A percentile compares a stretch with the other conserved stretches of the same genome.
Conservation (phyloP, 37 sponge, comb jelly and placozoan genomes). For the Beroe ovata region DNA sequence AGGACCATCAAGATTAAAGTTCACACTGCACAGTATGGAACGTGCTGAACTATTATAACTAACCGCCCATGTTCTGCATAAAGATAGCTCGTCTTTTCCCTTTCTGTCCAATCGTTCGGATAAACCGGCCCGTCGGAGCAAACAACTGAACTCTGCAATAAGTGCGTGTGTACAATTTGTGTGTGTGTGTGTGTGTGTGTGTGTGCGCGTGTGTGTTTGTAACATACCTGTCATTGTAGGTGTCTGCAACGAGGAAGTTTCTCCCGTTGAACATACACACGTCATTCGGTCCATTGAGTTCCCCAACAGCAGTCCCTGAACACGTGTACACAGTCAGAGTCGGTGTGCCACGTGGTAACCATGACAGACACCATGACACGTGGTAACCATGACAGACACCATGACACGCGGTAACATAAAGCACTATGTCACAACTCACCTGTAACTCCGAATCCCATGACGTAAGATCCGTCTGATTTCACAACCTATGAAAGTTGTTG, state of each 20-base stretch:
- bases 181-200: no score
- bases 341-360: no score
- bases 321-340: background rate
- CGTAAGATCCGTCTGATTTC: slow-evolving; percentile 43
- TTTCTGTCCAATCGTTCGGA: slow-evolving; percentile 65
- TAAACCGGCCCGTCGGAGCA: slow-evolving; percentile 56
- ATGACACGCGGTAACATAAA: no score
- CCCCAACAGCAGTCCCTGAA: slow-evolving; percentile 61
- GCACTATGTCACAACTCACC: no score
- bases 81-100: slow-evolving; percentile 14
- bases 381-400: no score
- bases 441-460: slow-evolving; percentile 51
- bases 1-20: no score
- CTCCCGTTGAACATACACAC: slow-evolving; percentile 60
- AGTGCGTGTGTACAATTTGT: no score
- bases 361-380: no score
- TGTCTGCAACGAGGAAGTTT: slow-evolving; percentile 64
- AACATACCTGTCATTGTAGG: slow-evolving; percentile 63
- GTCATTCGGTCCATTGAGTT: slow-evolving; percentile 58
- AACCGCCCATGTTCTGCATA: slow-evolving; percentile 15
- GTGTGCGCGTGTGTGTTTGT: no score
- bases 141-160: slow-evolving; percentile 41
- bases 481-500: slow-evolving; percentile 1
- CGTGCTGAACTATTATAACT: no score
- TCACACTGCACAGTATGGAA: no score